phyloP scores from a whole-genome alignment of 2,888 invertebrate species.

The Oscheius sp. region DNA sequence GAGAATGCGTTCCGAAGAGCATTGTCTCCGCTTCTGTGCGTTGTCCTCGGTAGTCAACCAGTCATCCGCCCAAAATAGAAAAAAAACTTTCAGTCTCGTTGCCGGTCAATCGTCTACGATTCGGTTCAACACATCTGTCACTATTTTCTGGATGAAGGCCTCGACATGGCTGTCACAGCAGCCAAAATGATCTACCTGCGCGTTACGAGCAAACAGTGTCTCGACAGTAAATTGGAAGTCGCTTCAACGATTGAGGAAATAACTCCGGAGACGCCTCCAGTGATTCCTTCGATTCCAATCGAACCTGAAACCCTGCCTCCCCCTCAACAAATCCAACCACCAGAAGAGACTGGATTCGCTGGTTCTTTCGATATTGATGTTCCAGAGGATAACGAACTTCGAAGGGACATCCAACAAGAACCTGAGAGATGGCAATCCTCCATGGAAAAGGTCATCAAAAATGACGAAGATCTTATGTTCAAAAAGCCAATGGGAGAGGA shows the following conservation, averaged over 20 bases:
- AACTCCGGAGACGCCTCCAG: background rate
- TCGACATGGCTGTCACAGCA: conserved; percentile 54
- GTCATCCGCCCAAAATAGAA: conserved; percentile 3
- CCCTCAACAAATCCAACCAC: background rate
- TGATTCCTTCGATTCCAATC: background rate
- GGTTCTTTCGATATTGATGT: conserved; percentile 18
- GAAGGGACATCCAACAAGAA: conserved; percentile 6
- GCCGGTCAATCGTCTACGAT: conserved; percentile 67
- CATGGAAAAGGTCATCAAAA: conserved; percentile 26
- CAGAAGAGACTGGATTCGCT: conserved; percentile 3
- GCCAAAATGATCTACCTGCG: conserved; percentile 66
- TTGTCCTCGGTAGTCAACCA: conserved; percentile 59
- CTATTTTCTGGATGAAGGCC: conserved; percentile 60
- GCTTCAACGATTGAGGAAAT: background rate
- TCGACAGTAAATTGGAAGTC: conserved; percentile 29
- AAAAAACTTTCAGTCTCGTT: conserved; percentile 59
- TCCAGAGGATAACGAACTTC: background rate
- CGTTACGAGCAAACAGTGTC: conserved; percentile 59
- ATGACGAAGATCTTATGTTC: conserved; percentile 19
- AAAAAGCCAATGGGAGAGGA: conserved; percentile 3
- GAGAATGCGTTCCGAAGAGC: conserved; percentile 64
- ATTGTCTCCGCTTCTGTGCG: conserved; percentile 61
- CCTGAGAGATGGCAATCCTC: conserved; percentile 28
- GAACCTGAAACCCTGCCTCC: background rate
- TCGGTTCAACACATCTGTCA: conserved; percentile 66